phyloP scores from a whole-genome alignment of 2,888 invertebrate genomes.

The Pyrocoelia pectoralis region DNA sequence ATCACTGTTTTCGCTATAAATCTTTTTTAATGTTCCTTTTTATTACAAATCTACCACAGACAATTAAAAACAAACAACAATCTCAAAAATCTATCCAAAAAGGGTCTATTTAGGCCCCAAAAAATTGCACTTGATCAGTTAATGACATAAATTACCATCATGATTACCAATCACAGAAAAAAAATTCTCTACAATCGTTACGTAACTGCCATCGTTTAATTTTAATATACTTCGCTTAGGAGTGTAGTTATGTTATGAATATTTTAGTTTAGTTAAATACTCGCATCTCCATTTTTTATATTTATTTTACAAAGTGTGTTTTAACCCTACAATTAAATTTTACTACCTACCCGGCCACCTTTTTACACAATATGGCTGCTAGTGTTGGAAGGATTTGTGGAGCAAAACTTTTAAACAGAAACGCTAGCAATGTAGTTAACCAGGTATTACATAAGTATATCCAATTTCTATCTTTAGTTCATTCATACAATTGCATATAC shows the following conservation, averaged over 20 bases:
- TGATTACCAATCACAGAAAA: background rate
- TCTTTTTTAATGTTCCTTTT: too few relatives aligned
- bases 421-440: constrained; percentile 70
- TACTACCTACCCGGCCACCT: constrained; percentile 4
- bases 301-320: constrained; percentile 1
- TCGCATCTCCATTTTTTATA: background rate
- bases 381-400: constrained; percentile 87
- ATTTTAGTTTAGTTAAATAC: background rate
- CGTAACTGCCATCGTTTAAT: background rate
- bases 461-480: background rate
- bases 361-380: constrained; percentile 79
- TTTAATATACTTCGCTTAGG: background rate
- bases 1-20: too few relatives aligned
- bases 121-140: too few relatives aligned
- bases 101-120: too few relatives aligned
- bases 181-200: background rate
- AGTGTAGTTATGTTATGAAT: constrained; percentile 2
- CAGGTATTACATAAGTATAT: constrained; percentile 68
- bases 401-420: constrained; percentile 81
- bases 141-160: background rate
- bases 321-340: background rate
- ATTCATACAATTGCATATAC: too few relatives aligned
- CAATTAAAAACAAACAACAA: too few relatives aligned
- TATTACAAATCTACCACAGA: too few relatives aligned
- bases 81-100: too few relatives aligned